A percentile compares a stretch with the other conserved stretches of the same genome.
These are phyloP conservation scores for Tragelaphus eurycerus DNA, from an alignment of 2,797 vertebrate species.

Conservation along the genomic window DNA sequence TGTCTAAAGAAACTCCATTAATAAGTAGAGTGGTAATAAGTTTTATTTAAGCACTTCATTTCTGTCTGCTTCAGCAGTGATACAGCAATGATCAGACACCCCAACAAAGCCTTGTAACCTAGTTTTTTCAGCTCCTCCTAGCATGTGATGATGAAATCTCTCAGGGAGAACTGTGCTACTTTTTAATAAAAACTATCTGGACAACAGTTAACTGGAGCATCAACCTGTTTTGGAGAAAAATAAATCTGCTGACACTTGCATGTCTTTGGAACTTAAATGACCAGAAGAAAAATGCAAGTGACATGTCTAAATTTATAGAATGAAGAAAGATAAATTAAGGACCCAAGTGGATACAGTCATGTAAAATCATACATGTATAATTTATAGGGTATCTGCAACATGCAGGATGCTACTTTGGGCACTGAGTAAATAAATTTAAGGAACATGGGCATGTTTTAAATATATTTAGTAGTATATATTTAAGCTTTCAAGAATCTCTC, in stretches of 20 bases:
- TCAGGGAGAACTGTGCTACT: constrained; percentile 56
- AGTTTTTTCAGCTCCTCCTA: constrained; percentile 53
- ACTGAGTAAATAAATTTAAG: background rate
- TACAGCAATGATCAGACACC: background rate
- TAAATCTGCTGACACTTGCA: constrained; percentile 60
- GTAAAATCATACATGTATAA: background rate
- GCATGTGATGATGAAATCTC: constrained; percentile 49
- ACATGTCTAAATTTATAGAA: constrained; percentile 43
- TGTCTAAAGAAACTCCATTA: background rate
- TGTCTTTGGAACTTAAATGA: constrained; percentile 47
- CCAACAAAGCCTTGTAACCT: constrained; percentile 48
- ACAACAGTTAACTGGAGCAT: constrained; percentile 64
- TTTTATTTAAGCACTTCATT: background rate
- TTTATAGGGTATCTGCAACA: background rate
- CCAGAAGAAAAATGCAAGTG: constrained; percentile 28
- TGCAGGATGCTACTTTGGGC: background rate
- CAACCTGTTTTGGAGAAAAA: constrained; percentile 64
- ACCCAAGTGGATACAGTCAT: background rate
- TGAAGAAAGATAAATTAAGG: background rate
- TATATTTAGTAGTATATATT: background rate
- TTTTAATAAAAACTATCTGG: constrained; percentile 68
- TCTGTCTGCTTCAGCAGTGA: constrained; percentile 31
- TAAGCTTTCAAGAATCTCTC: background rate
- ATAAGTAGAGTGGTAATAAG: background rate
- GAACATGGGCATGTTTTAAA: background rate